Evolutionary conservation across 92 coral and sea anemone genomes (phyloP), one percentile per base, ranked within the genome.

Genomic region (Pocillopora grandis): DNA sequence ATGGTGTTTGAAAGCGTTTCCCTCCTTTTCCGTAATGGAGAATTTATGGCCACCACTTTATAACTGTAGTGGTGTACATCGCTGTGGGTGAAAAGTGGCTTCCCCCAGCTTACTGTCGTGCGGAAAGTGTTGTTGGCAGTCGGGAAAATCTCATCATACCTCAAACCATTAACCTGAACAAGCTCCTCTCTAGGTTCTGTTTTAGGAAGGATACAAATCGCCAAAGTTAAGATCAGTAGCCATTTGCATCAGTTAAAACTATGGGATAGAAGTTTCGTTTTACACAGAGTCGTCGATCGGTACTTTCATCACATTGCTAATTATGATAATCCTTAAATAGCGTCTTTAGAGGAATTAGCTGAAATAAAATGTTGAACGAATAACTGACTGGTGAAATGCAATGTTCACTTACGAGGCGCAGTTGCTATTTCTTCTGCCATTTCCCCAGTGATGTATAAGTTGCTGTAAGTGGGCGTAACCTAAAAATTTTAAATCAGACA

Each of bases 41-140:
- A 58, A 49, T 49, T 18, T 71, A 15, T 11, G 23, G 18, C n/a
- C 58, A 62, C 48, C 31, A 75, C 20, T 64, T 55, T 73, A 35
- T 73, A 83, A 49, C 13, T 52, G 80, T 83, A 83, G 58, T 83
- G 59, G n/a, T 74, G 49, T 73, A 83, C 86, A 7, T 21, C 80
- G 70, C 91, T 88, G 78, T 88, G 87, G 48, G 31, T 55, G 71
- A 88, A 88, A 13, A 76, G 61, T 59, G 91, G 91, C 27, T 83
- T 71, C 77, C 23, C 10, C 86, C 86, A 83, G 12, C 79, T 52
- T 7, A 83, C 71, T 49, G 63, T 73, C 63, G 86, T 42, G 7
- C 73, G 62, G 66, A 83, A 83, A 48, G 80, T 83, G 58, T 74
- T 49, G 19, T 83, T 83, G n/a, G 52, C 20, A 17, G 79, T 67